phyloP scores from a whole-genome alignment of 2,113 vertebrate genomes.

The Pelvicachromis taeniatus region DNA sequence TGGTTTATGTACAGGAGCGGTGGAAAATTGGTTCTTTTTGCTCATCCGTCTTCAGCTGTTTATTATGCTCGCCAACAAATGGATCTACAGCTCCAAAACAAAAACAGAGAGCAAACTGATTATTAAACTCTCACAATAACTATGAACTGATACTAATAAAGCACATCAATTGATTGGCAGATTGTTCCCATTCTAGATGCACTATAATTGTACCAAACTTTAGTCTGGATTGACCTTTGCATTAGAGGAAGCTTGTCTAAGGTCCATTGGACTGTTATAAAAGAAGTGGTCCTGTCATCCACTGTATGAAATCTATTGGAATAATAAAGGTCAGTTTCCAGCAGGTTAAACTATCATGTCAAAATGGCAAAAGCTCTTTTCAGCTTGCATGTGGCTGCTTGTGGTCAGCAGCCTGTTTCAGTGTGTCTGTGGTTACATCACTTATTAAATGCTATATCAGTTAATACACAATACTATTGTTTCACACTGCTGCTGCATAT shows the following conservation, averaged over 20 bases:
- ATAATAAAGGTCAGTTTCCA: slow-evolving; percentile 17
- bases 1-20: background rate
- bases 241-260: background rate
- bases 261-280: background rate
- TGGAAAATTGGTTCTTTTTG: background rate
- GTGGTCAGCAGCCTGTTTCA: background rate
- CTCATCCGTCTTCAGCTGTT: background rate
- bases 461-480: background rate
- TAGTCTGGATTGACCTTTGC: background rate
- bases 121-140: background rate
- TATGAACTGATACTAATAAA: background rate
- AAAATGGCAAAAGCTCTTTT: background rate
- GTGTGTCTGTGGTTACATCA: background rate
- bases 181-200: background rate
- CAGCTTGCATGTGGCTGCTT: background rate
- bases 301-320: background rate
- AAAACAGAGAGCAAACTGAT: background rate
- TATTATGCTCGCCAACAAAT: background rate
- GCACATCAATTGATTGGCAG: background rate
- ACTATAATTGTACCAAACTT: background rate
- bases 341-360: background rate
- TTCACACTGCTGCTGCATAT: background rate
- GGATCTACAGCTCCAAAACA: background rate
- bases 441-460: background rate
- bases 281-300: background rate